These are phyloP conservation scores for Hipposideros armiger DNA, from an alignment of 2,113 vertebrate genomes.

Conservation along the genomic window DNA sequence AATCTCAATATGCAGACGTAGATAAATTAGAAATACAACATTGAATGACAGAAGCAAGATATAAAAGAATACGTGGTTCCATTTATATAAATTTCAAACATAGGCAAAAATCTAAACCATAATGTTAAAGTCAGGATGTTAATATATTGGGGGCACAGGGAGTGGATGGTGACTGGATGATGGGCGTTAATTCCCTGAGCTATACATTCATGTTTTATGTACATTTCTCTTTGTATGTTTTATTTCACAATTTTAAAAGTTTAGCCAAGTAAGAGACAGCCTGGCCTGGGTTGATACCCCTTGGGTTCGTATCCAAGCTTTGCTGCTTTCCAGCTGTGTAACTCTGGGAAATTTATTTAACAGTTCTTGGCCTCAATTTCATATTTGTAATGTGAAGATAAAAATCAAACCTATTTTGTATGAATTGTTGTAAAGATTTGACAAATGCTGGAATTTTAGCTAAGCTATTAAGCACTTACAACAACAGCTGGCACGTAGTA, in stretches of 20 bases:
- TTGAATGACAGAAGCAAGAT: not conserved
- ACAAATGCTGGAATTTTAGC: not conserved
- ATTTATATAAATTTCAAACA: not conserved
- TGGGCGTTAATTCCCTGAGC: not conserved
- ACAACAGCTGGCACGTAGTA: not conserved
- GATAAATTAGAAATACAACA: not conserved
- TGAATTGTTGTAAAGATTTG: not conserved
- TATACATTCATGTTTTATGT: no score
- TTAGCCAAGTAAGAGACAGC: not conserved
- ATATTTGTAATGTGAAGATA: not conserved
- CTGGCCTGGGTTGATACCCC: not conserved
- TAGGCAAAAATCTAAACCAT: not conserved
- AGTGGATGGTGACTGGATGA: not conserved
- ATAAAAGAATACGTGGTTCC: not conserved
- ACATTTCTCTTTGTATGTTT: not conserved
- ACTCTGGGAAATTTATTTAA: no score
- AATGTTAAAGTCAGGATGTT: not conserved
- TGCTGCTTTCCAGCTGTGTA: no score
- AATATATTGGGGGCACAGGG: not conserved
- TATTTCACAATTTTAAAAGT: not conserved
- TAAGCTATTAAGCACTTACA: not conserved
- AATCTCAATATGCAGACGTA: not conserved
- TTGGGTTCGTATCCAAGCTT: not conserved
- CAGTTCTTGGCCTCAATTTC: no score
- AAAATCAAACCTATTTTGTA: not conserved